Conservation (phyloP, 2,113 vertebrate genomes). For the Numida meleagris region DNA sequence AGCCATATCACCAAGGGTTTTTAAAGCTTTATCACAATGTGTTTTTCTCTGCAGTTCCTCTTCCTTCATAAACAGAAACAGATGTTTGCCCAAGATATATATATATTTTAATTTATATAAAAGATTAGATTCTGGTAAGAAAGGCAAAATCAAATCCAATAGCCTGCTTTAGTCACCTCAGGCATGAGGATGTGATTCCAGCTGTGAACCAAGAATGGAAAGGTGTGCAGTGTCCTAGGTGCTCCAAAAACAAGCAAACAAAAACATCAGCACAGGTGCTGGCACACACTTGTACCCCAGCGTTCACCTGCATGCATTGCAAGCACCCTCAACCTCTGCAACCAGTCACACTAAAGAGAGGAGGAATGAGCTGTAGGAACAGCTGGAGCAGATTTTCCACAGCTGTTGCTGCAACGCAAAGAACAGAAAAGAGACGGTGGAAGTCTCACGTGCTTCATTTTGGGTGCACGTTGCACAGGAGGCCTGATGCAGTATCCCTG, state of each 20-base stretch:
- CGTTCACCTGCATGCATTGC: background rate
- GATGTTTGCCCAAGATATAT: background rate
- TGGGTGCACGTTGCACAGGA: background rate
- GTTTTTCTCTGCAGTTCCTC: background rate
- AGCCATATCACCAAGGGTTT: background rate
- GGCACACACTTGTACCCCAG: background rate
- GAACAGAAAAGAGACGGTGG: background rate
- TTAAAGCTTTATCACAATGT: background rate
- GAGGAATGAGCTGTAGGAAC: background rate
- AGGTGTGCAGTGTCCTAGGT: background rate
- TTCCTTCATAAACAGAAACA: background rate
- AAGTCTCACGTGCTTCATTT: rapidly evolving
- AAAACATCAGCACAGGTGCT: background rate
- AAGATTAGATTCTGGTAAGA: background rate
- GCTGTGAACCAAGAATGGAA: background rate
- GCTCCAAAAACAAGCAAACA: background rate
- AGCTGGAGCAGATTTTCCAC: background rate
- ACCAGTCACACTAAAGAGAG: background rate
- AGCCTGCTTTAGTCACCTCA: background rate
- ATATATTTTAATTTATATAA: background rate
- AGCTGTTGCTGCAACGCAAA: background rate
- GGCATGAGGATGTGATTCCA: background rate
- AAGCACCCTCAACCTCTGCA: background rate
- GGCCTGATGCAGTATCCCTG: background rate
- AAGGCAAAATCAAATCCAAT: background rate